Evolutionary conservation across 2,888 invertebrate genomes (phyloP), one percentile per base, ranked within the genome.

Genomic region (Adelognathus sp.): DNA sequence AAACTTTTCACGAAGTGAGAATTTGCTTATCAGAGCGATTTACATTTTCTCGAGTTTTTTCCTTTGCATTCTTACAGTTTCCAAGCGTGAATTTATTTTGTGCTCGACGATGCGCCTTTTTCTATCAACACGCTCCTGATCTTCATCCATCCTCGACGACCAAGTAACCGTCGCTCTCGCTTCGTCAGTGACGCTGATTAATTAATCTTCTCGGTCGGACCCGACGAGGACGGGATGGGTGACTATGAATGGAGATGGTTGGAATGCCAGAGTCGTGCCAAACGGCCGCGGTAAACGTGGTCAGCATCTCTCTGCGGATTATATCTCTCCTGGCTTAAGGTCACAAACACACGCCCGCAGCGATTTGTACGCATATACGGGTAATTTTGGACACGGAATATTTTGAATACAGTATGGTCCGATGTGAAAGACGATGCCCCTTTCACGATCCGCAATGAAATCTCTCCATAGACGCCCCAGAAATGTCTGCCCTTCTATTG

Each of bases 231-330:
- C 39, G 50, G 11, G 39, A 56, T 29, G 54, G 36, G 50, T 63
- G 39, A 44, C 58, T 76, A 52, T 80, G 70, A 77, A 80, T 71
- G 80, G 66, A 67, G 71, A 79, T 74, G 29, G 56, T 80, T 72
- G 63, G 71, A 76, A 77, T 61, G 71, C 56, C 70, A 77, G 61
- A 75, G 63, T 72, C 72, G 78, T 72, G 78, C 77, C 75, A 76
- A 78, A 73, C 31, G 56, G 31, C 44, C 36, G n/a, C n/a, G 27
- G 54, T n/a, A 39, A 27, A 27, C 72, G 66, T 67, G 67, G 64
- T 44, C 56, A 18, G 46, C 27, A 16, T 69, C 58, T 36, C 36
- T 61, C 75, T 24, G 31, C 41, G 33, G 33, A 39, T 61, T 50
- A 11, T 69, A 33, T 36, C n/a, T 27, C 1, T 56, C 46, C 24